Conservation (phyloP, 92 coral and sea anemone species). For the Zoanthus solanderi region DNA sequence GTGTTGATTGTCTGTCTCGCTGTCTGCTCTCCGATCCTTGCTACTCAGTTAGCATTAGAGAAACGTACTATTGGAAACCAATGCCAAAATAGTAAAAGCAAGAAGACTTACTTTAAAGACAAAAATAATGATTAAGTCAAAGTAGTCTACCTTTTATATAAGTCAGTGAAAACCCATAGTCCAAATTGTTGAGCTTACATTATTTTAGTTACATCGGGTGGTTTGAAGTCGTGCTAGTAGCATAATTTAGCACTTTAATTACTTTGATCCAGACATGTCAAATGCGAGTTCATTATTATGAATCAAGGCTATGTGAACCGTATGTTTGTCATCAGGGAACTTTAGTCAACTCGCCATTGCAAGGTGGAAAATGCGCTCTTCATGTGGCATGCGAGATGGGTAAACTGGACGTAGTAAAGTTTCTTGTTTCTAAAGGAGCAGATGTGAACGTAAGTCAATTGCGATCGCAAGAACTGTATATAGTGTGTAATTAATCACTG, state of each 20-base stretch:
- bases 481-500: neutral
- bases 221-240: neutral
- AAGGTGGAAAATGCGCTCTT: conserved; percentile 82
- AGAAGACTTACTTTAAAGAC: no score
- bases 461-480: neutral
- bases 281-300: neutral
- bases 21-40: no score
- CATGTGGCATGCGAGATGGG: conserved; percentile 86
- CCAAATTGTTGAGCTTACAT: no score
- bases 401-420: conserved; percentile 72
- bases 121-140: no score
- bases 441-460: conserved; percentile 79
- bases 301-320: neutral
- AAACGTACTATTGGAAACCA: no score
- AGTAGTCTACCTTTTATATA: no score
- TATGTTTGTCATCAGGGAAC: conserved; percentile 66
- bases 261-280: neutral
- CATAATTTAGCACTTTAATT: neutral
- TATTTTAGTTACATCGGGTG: no score
- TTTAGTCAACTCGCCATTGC: conserved; percentile 67
- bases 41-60: no score
- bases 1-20: no score
- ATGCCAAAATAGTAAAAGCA: no score
- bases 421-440: conserved; percentile 78
- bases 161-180: no score